Base-by-base conservation (phyloP, 2,888 invertebrate genomes). In the Tachina fera region DNA sequence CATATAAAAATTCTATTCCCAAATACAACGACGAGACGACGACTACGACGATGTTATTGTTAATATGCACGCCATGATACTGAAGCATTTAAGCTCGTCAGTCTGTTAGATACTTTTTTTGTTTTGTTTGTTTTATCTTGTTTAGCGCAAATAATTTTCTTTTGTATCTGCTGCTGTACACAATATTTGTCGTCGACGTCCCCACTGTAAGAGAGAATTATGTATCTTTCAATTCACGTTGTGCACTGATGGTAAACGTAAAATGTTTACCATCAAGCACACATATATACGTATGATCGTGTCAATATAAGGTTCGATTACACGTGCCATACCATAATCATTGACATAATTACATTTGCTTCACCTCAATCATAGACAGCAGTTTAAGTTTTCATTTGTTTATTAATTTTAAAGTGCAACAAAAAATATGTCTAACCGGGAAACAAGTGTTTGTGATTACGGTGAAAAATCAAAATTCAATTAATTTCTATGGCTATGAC, bases 11-110 rank as follows among this genome's bases (percentile, higher is more conserved):
- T 41, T 22, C 56, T 19, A 43, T 31, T 31, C 31, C 6, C 31
- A 31, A 31, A 31, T 31, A 31, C 31, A 31, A 31, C 6, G 31
- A 31, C 31, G 39, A 10, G 31, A 77, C 65, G 67, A 65, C 71
- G 60, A 51, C 60, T 51, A 51, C 76, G 53, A 61, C 51, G 68
- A 60, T 49, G 77, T 83, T 78, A 51, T 78, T 78, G 83, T 83
- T 83, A 60, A 77, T 78, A 10, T 67, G 53, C 72, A 67, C 77
- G 83, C 45, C 72, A 78, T 74, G 51, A 72, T 78, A 83, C 83
- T 83, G 47, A 83, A 83, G 41, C 16, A 77, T 78, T 72, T 72
- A 67, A 58, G 60, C 67, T 72, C 67, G 72, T 60, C 67, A 77
- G 67, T 67, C 58, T 63, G 49, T 76, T 58, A 83, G 83, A 83